Percentiles rank a stretch among this genome's conserved stretches.
These are phyloP conservation scores for Jaculus jaculus DNA, from an alignment of 2,113 vertebrate species.

Conservation along the genomic window DNA sequence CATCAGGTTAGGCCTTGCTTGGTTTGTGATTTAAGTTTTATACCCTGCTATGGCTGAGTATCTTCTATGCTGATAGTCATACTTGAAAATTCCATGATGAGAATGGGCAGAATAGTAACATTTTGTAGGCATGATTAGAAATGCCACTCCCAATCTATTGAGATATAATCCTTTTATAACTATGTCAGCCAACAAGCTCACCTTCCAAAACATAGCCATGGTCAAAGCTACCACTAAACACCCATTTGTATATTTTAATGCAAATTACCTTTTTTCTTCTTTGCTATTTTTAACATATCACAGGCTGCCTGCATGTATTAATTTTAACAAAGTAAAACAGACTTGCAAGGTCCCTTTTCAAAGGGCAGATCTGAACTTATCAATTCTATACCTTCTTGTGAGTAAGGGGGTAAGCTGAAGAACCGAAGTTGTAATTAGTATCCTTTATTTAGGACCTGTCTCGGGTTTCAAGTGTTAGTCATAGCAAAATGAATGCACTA, in stretches of 20 bases:
- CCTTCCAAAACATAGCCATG: background rate
- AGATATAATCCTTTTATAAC: slow-evolving; percentile 17
- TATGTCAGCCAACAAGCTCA: background rate
- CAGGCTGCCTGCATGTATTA: slow-evolving; percentile 12
- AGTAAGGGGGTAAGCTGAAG: background rate
- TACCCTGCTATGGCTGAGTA: background rate
- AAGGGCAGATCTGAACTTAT: slow-evolving; percentile 43
- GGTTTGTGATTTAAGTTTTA: slow-evolving; percentile 32
- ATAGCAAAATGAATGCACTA: slow-evolving; percentile 21
- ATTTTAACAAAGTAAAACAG: slow-evolving; percentile 48
- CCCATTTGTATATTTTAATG: slow-evolving; percentile 31
- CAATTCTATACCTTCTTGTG: slow-evolving; percentile 46
- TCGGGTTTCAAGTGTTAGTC: slow-evolving; percentile 47
- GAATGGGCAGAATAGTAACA: background rate
- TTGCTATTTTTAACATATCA: slow-evolving; percentile 10
- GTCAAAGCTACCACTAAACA: slow-evolving; percentile 39
- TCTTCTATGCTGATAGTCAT: slow-evolving; percentile 52
- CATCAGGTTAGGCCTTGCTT: slow-evolving; percentile 19
- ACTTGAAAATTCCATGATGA: slow-evolving; percentile 48
- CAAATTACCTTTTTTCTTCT: slow-evolving; percentile 34
- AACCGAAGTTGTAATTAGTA: slow-evolving; percentile 58
- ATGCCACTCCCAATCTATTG: slow-evolving; percentile 24
- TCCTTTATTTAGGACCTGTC: slow-evolving; percentile 59
- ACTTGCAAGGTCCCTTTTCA: slow-evolving; percentile 41
- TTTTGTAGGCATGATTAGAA: slow-evolving; percentile 28